Evolutionary conservation across 2,888 invertebrate species (phyloP), one percentile per base, ranked within the genome.

Genomic region (Lacanobia wlatinum): DNA sequence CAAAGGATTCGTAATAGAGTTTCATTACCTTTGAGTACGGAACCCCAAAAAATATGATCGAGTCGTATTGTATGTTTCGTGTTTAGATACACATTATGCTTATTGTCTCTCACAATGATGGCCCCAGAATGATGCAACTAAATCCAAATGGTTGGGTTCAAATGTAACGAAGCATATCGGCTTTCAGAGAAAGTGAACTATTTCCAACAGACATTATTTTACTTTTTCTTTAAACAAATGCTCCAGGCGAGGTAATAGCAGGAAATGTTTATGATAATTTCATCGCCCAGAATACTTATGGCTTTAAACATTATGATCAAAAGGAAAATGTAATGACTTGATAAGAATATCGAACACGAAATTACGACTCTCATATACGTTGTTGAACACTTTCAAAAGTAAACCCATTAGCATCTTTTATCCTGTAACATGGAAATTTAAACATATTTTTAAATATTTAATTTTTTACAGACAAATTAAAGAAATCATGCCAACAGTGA

Each of bases 81-180:
- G 34, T 52, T 46, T 28, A 55, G 9, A 65, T 21, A 52, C 6
- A 65, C 46, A 52, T 79, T 65, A 76, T 80, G 46, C 38, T 53
- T 56, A 62, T 40, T 55, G 50, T 80, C 56, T 62, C 68, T 48
- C 14, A 73, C 23, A 75, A 64, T 53, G 75, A 83, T 68, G 65
- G 60, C 40, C 53, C n/a, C 56, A 61, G n/a, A 63, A 70, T 89
- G 89, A 88, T 75, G 88, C 82, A 89, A 89, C 80, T 81, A 73
- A 80, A 76, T 78, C 66, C 63, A 72, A 86, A 87, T 81, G 84
- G 62, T 78, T 82, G 73, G 77, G 81, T 85, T 76, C 53, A 79
- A 73, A 84, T 75, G 88, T 87, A 88, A 86, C 87, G 86, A 87
- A 83, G 80, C 88, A 84, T 80, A 84, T 76, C 88, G 81, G 56